Evolutionary conservation across 2,797 vertebrate species (phyloP).

Genomic region (Helarctos malayanus): DNA sequence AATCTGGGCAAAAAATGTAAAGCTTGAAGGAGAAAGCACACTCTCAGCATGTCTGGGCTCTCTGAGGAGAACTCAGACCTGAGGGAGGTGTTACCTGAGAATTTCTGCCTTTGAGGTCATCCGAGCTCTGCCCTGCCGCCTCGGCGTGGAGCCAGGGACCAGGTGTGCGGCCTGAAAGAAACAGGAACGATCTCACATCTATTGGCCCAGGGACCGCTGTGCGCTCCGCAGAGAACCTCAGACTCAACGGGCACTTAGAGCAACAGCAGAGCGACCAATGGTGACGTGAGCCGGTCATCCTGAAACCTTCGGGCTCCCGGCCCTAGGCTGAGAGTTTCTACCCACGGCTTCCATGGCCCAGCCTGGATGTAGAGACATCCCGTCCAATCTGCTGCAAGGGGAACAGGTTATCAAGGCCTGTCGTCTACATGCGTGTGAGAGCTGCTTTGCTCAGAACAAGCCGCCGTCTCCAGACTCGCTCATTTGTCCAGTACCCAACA

Average conservation of each 20-base stretch:
- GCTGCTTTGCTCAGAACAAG: neutral
- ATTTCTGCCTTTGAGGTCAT: conserved; percentile 83
- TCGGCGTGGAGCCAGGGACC: conserved; percentile 81
- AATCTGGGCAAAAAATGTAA: neutral
- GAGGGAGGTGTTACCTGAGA: conserved; percentile 76
- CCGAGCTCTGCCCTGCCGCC: conserved; percentile 44
- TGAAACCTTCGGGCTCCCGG: neutral
- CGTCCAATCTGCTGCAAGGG: neutral
- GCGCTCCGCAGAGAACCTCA: neutral
- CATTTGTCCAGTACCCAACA: rapidly evolving
- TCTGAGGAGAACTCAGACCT: neutral
- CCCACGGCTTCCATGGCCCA: neutral
- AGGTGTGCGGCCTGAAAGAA: conserved; percentile 79
- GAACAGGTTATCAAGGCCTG: neutral
- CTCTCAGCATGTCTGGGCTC: neutral
- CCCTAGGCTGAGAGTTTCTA: neutral
- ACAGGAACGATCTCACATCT: conserved; percentile 47
- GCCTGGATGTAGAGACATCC: neutral
- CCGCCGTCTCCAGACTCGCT: neutral
- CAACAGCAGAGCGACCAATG: neutral
- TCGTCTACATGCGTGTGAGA: neutral
- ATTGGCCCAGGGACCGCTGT: neutral
- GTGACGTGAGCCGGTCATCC: neutral
- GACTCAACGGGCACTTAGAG: neutral
- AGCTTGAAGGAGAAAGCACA: neutral